Evolutionary conservation across 2,113 vertebrate species (phyloP), one percentile per base, ranked within the genome.

Genomic region (Mohoua ochrocephala): DNA sequence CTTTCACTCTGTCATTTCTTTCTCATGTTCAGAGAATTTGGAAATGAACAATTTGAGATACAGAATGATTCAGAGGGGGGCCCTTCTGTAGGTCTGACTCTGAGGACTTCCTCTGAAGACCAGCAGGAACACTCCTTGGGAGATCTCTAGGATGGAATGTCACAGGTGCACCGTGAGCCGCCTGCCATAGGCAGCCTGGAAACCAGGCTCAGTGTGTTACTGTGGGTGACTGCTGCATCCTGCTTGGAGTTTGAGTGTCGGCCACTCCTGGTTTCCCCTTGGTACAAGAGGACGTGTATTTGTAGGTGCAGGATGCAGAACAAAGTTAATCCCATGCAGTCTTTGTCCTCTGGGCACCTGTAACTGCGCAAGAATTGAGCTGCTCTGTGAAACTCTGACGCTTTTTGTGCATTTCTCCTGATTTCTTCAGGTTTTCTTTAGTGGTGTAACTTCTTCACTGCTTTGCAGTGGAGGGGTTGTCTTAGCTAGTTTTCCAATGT

Each of bases 131-230:
- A 17, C 44, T 49, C 31, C 35, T 30, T 73, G n/a, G 37, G 11
- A 53, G 28, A 31, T 74, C 6, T 26, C 39, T 37, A 6, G 49
- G 63, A 5, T 41, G 71, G 78, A 49, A 31, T 0, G 0, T 71
- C 31, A 3, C 27, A 35, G 27, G 24, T 13, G 11, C 26, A 0
- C 21, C 7, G 2, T 17, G 75, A 82, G 59, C 33, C 45, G 4
- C 4, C 11, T 85, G 70, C 28, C 23, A 3, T 7, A 9, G 41
- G 13, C 54, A 47, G 30, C 63, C 76, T 56, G 78, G 75, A 31
- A 63, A 6, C 15, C 65, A 61, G 30, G 26, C 64, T 56, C 49
- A 24, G 44, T 7, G 5, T 68, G 35, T 41, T 31, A 22, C 49
- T 45, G 73, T 10, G 35, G 31, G n/a, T 20, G 44, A 0, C 22